Base-by-base conservation (phyloP, 2,888 invertebrate species). In the Nomada hirtipes region DNA sequence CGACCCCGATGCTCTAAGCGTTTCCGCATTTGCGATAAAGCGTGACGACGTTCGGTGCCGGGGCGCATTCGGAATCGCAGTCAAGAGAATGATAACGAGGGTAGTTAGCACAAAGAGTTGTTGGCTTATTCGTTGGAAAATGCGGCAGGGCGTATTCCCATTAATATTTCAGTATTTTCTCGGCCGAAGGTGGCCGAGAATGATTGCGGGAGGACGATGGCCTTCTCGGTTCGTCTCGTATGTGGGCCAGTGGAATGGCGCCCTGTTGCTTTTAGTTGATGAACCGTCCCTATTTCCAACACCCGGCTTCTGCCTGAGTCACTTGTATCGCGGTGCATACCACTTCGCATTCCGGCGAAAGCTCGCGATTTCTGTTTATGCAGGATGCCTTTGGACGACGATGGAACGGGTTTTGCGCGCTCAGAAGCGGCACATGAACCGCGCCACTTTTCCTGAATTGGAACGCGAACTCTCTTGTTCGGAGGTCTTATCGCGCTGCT, bases 191-290 rank as follows among this genome's bases (percentile, higher is more conserved):
- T 70, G 73, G n/a, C 59, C 69, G 68, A 18, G 65, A 70, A 55
- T 76, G 77, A 81, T 87, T 82, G 72, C 55, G 63, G 82, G 42
- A 76, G 63, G 71, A 70, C 79, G 79, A 88, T 83, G 63, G 74
- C 76, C 82, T 84, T 23, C 83, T 80, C 85, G 67, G 74, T 55
- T 84, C 72, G 70, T 73, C 75, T 73, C 82, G 86, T 86, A 88
- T 89, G 74, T 90, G 74, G 88, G 87, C 83, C 87, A 88, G 61
- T 76, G 74, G 85, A 84, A 83, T 86, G 75, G 73, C 85, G 84
- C 82, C 87, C 89, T 89, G 90, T 89, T 87, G 90, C 91, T 91
- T 91, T 91, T 90, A 90, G 89, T 89, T 91, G 91, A 91, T 91
- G 91, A 90, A 91, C 88, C 86, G 86, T 79, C 79, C 79, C 83